Base-by-base conservation (phyloP, 2,888 invertebrate genomes). In the Anarsia innoxiella region DNA sequence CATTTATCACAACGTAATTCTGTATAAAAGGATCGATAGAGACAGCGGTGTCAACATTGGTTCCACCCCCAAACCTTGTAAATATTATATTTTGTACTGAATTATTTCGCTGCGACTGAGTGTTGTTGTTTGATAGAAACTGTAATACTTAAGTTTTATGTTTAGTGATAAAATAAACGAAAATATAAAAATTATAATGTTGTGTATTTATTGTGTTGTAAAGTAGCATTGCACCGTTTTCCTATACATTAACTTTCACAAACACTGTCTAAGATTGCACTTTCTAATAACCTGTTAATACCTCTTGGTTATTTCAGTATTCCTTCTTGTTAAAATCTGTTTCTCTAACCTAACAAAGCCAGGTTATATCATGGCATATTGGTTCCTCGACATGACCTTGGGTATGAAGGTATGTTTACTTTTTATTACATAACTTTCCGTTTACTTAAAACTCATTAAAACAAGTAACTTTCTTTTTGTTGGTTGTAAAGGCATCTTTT, bases 121-220 rank as follows among this genome's bases (percentile, higher is more conserved):
- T 75, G 78, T 75, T 80, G 76, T 79, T 80, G 76, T 80, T 83
- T 72, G 73, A 80, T 82, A 79, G 73, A 76, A 77, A 80, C 80
- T 83, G 80, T 84, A 83, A 74, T 78, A 77, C 75, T 71, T 82
- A 83, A 84, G 84, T 71, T 83, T 79, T 76, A 82, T 74, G 70
- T 78, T 82, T 80, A 84, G 83, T 82, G 71, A 80, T 79, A 84
- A 82, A 84, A 85, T 82, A 80, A 82, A 83, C 71, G 77, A 76
- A 78, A 73, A 71, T 63, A 59, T 64, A 76, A 77, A 78, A 74
- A 64, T 49, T 59, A 46, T 46, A 32, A 31, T 49, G 62, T 70
- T 71, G 69, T 73, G 60, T 70, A 46, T 72, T 75, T 45, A 64
- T 52, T 66, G 52, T 63, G 50, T 71, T 64, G 61, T 56, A 49